Evolutionary conservation across 30 jellyfish, hydroid and myxozoan species (phyloP), one percentile per base, ranked within the genome.

Genomic region (Clytia hemisphaerica): DNA sequence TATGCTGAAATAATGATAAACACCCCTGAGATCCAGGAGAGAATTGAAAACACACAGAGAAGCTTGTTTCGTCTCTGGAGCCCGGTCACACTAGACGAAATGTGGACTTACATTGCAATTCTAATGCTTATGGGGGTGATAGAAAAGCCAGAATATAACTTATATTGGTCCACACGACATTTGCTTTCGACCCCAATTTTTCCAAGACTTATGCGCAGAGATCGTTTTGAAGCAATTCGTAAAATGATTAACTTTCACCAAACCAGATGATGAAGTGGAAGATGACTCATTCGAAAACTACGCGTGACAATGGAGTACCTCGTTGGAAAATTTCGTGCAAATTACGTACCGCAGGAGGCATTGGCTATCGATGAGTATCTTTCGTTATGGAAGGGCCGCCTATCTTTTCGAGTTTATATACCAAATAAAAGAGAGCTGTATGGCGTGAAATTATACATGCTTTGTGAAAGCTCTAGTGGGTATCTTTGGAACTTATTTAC

Each of bases 101-200:
- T 50, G 14, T 50, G 65, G 65, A 50, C 22, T 7, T 50, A 50
- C n/a, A n/a, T n/a, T n/a, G n/a, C n/a, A n/a, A n/a, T n/a, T n/a
- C n/a, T n/a, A n/a, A n/a, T n/a, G n/a, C 27, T 50, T 14, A 7
- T 50, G 65, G 65, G 65, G 6, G 22, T 50, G 28, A 21, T 21
- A 7, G 10, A 50, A 21, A 50, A 50, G 27, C 65, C 65, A 14
- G 27, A 21, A 6, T 28, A 9, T 50, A 28, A 50, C 65, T 7
- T 50, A 21, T 50, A 50, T 21, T 50, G 65, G 65, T 9, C 27
- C n/a, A 50, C 15, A 50, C 27, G 65, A 50, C 22, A 6, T 10
- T 21, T 21, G 15, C 22, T 50, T 21, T 10, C 15, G 65, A 50
- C 65, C 14, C 65, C 65, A 9, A 50, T 50, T 21, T 50, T 50